Conservation (phyloP, 1,140 invertebrate species). For the Listronotus oregonensis region DNA sequence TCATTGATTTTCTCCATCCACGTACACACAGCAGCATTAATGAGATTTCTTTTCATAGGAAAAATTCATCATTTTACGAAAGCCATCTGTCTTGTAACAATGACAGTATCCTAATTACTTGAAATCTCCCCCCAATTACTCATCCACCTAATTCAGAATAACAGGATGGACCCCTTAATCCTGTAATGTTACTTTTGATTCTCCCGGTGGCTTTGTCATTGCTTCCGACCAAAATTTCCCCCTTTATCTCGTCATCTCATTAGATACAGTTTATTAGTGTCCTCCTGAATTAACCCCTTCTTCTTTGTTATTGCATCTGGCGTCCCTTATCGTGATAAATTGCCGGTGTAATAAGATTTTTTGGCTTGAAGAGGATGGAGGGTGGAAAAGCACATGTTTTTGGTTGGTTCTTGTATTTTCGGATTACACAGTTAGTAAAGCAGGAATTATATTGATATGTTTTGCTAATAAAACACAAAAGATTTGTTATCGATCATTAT, state of each 20-base stretch:
- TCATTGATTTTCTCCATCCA: slow-evolving; percentile 1
- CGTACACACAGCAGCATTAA: background rate
- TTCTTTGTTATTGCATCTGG: no score
- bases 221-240: slow-evolving; percentile 9
- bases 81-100: slow-evolving; percentile 31
- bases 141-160: slow-evolving; percentile 18
- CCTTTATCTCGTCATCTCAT: slow-evolving; percentile 18
- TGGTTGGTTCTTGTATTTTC: no score
- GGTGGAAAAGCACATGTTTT: no score
- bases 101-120: slow-evolving; percentile 30
- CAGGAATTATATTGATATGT: no score
- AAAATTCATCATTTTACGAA: slow-evolving; percentile 7
- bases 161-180: slow-evolving; percentile 15
- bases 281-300: no score
- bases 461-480: no score
- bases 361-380: no score
- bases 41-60: background rate
- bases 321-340: no score
- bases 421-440: no score
- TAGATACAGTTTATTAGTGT: slow-evolving; percentile 3
- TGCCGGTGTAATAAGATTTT: no score
- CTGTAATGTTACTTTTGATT: slow-evolving; percentile 32
- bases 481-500: no score
- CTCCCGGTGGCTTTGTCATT: slow-evolving; percentile 19
- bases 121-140: slow-evolving; percentile 30